phyloP scores from a whole-genome alignment of 2,113 vertebrate species.

The Pygoscelis adeliae region DNA sequence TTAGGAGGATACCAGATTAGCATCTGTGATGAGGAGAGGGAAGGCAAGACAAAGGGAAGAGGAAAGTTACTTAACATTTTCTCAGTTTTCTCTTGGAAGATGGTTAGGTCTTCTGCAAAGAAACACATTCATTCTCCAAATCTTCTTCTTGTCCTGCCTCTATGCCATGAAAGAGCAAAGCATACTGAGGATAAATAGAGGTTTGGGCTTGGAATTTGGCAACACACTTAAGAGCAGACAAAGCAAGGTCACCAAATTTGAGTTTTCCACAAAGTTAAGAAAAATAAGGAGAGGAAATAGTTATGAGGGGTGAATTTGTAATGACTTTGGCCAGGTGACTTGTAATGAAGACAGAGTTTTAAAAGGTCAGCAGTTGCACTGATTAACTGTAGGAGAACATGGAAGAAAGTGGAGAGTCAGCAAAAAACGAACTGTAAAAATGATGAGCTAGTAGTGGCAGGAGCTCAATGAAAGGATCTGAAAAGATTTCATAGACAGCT shows the following conservation, averaged over 20 bases:
- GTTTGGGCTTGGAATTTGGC: neutral
- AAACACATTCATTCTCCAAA: neutral
- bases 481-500: neutral
- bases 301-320: neutral
- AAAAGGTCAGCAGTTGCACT: neutral
- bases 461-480: neutral
- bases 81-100: neutral
- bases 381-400: neutral
- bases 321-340: neutral
- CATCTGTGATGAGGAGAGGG: neutral
- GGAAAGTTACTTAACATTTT: neutral
- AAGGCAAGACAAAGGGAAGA: neutral
- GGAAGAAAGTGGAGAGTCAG: neutral
- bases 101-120: neutral
- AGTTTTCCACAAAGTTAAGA: neutral
- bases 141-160: neutral
- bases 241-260: neutral
- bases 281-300: neutral
- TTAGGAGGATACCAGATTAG: neutral
- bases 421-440: neutral
- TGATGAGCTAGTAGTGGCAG: neutral
- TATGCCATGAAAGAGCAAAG: neutral
- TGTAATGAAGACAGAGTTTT: neutral
- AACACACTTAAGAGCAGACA: neutral
- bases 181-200: accelerated